Evolutionary conservation across 2,888 invertebrate species (phyloP).

Genomic region (Chymomyza fuscimana): DNA sequence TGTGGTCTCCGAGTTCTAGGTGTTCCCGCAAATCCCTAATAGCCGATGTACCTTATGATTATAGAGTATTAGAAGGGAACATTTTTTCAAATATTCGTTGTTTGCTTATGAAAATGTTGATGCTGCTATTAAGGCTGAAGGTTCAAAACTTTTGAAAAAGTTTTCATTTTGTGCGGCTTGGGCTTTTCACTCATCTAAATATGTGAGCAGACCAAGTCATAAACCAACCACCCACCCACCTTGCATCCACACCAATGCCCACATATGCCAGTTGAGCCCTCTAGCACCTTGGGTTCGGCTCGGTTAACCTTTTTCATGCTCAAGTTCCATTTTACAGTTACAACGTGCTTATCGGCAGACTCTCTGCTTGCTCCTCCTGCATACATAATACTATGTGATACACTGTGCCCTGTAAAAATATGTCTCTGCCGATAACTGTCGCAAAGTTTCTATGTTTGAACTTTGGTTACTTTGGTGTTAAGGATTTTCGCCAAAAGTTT

Average conservation of each 20-base stretch:
- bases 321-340: conserved; percentile 5
- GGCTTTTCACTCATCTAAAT: conserved; percentile 52
- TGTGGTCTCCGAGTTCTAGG: too few relatives aligned
- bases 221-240: conserved; percentile 8
- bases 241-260: conserved; percentile 1
- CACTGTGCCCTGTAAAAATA: conserved; percentile 33
- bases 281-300: conserved; percentile 46
- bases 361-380: background rate
- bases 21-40: too few relatives aligned
- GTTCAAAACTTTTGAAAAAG: conserved; percentile 38
- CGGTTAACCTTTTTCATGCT: conserved; percentile 57
- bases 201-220: background rate
- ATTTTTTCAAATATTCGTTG: conserved; percentile 60
- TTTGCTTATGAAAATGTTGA: conserved; percentile 60
- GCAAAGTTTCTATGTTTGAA: conserved; percentile 60
- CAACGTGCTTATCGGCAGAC: conserved; percentile 7
- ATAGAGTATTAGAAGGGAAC: conserved; percentile 6
- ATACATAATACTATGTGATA: background rate
- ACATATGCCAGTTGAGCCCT: conserved; percentile 9
- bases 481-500: conserved; percentile 40
- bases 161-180: conserved; percentile 64
- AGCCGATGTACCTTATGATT: too few relatives aligned
- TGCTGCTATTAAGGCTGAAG: conserved; percentile 6
- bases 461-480: conserved; percentile 56
- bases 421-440: conserved; percentile 48